Base-by-base conservation (phyloP, 2,888 invertebrate species). In the Cephus spinipes region DNA sequence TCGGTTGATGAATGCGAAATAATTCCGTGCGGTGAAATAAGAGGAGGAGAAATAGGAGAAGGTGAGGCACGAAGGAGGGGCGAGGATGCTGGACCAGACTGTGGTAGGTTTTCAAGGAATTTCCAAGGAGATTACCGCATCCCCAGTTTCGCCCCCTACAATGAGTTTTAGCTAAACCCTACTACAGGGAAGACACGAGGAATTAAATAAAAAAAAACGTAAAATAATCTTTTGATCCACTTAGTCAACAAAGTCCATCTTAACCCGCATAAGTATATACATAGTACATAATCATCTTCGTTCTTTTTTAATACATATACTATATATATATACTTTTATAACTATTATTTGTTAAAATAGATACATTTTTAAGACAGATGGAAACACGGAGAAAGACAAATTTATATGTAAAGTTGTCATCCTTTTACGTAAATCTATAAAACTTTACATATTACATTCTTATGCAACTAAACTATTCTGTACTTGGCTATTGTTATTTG, bases 381-480 rank as follows among this genome's bases (percentile, higher is more conserved):
- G 23, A 23, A 40, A 6, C 15, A 40, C 6, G 15, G 40, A 23
- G 40, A 23, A 40, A 23, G 55, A 23, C 23, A 55, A 55, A 23
- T 23, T 55, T 55, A 9, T 23, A 55, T 55, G 0, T 23, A 23
- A 23, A 2, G 55, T 55, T 23, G 9, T 55, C 23, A 55, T 55
- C 23, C 23, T 23, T 23, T 23, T 23, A 23, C 9, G 55, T 36
- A 40, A 77, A 55, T 68, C 73, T 77, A 77, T 68, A 73, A 68
- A 83, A 86, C 81, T 82, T 86, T 82, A 81, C 81, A 15, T 23
- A 55, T 23, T 55, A 23, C 23, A 12, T 82, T 84, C 84, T 85
- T 84, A 83, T 84, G 82, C 82, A 86, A 83, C 80, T 82, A 81
- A 86, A 84, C 81, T 84, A 84, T 82, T 81, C 79, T 75, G 74